Base-by-base conservation (phyloP, 2,888 invertebrate genomes). In the Trachelus stipa region DNA sequence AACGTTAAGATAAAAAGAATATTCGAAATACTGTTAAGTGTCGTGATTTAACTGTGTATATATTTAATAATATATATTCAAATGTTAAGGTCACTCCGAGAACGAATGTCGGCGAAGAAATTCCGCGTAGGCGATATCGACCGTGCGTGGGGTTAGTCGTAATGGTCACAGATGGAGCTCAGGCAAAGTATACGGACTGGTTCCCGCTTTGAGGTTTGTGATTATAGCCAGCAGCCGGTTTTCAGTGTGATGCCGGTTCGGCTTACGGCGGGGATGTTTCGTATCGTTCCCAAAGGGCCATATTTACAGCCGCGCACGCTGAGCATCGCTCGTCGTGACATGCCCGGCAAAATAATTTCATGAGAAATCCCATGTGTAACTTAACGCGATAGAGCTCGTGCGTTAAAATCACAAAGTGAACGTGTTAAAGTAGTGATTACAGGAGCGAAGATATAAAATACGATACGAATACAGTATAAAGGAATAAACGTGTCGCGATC, bases 171-270 rank as follows among this genome's bases (percentile, higher is more conserved):
- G 78, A 78, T 78, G 78, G 75, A 56, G 75, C 76, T 75, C 15
- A 12, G 31, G 33, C 71, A 34, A 76, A 73, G 68, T 68, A 73
- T 75, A 75, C 76, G 68, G 12, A 40, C 74, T 37, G 69, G 76
- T 78, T 78, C 78, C 78, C 78, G 78, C 78, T 78, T 73, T 31
- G 33, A 34, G 71, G 33, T 71, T 34, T 75, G 78, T 78, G 78
- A 78, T 78, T 75, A 75, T 34, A 34, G 71, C 56, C 56, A 56
- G 76, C 76, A 81, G 83, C 82, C 85, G 82, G 83, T 85, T 87
- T 84, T 87, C 87, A 87, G 87, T 84, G 78, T 82, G 83, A 83
- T 84, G 88, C 85, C 87, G 87, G 86, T 87, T 85, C 80, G 81
- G 84, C 82, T 81, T 79, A 82, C 83, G 86, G 85, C 84, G 85